phyloP scores from a whole-genome alignment of 2,113 vertebrate genomes.

The Prionailurus bengalensis region DNA sequence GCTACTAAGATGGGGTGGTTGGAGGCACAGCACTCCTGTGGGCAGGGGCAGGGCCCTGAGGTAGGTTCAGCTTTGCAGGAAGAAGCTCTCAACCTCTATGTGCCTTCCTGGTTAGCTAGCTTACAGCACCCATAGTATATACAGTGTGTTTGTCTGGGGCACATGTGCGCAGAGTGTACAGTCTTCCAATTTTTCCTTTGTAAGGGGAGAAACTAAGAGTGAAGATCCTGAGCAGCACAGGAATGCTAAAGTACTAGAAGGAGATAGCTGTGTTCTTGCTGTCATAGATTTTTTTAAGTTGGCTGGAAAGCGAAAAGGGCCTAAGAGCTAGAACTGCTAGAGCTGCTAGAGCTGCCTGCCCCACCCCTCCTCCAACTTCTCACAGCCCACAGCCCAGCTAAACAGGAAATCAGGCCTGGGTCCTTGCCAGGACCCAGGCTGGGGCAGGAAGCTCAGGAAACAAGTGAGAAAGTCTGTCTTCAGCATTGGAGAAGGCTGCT shows the following conservation, averaged over 20 bases:
- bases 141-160: not conserved
- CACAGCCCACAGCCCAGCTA: not conserved
- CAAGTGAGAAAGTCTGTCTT: conserved; percentile 55
- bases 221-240: not conserved
- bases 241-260: conserved; percentile 34
- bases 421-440: conserved; percentile 57
- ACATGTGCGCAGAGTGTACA: not conserved
- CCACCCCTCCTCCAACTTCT: conserved; percentile 8
- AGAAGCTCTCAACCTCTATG: not conserved
- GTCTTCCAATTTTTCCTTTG: not conserved
- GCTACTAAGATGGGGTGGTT: not conserved
- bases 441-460: conserved; percentile 74
- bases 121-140: not conserved
- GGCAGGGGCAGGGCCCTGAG: not conserved
- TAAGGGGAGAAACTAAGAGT: not conserved
- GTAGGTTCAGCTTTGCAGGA: not conserved
- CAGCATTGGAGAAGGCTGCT: conserved; percentile 43
- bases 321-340: not conserved
- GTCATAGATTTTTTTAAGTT: not conserved
- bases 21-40: not conserved
- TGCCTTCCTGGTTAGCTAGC: not conserved
- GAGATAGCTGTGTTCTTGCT: not conserved
- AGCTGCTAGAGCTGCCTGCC: not conserved
- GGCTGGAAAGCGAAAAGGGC: conserved; percentile 21
- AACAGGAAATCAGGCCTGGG: conserved; percentile 79